Evolutionary conservation across 2,797 vertebrate species (phyloP), one percentile per base, ranked within the genome.

Genomic region (Perodicticus potto): DNA sequence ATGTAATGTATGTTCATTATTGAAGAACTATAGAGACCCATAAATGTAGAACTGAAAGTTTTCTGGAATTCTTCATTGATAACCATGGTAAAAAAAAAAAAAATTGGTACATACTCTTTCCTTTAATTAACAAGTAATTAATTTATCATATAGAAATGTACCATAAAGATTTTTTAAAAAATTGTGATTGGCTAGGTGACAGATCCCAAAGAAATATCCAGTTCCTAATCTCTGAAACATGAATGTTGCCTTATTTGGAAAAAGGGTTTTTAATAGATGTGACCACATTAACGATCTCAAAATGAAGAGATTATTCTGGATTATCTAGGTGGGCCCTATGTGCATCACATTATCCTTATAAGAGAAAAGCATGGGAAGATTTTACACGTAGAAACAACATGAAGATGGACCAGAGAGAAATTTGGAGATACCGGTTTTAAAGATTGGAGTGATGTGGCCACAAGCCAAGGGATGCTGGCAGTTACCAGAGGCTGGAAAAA

Each of bases 1-100:
- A 91, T 53, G 34, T 53, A 53, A 88, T 70, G 17, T 25, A 65
- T 82, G 81, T 69, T 87, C n/a, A 61, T 70, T 89, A 81, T 89
- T 89, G 61, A 81, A 86, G 37, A 90, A 73, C 29, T 74, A 19
- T 12, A 57, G 65, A 91, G 40, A 89, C 11, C 40, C 23, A 61
- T 83, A 90, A 90, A 17, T 13, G 25, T 29, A 43, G 65, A 86
- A 89, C 0, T 69, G 57, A 67, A 94, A 77, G 53, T 67, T 40
- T 85, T 34, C 29, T 2, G 5, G 34, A 90, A 85, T 34, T 83
- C 84, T 37, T 27, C 83, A 83, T 4, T 70, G 77, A 74, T 61
- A 92, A 88, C 4, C 34, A 72, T 7, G 78, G 59, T 59, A 69
- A 72, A 78, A 92, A 61, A 69, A 16, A 69, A 72, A 78, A 90